A percentile compares a stretch with the other conserved stretches of the same genome.
These are phyloP conservation scores for Eunapius fragilis DNA, from an alignment of 37 sponge, comb jelly and placozoan genomes.

Conservation along the genomic window DNA sequence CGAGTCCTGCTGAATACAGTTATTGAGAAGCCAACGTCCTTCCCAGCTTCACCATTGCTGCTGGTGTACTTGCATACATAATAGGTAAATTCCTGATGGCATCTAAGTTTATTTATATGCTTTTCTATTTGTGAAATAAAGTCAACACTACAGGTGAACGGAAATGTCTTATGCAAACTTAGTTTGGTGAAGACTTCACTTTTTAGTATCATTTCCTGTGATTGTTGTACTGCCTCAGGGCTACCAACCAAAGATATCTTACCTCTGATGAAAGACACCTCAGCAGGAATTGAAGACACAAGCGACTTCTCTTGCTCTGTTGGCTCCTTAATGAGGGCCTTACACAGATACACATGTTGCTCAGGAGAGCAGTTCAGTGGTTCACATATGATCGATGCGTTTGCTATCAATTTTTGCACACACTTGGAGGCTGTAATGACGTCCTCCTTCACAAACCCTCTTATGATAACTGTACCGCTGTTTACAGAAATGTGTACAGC, in stretches of 20 bases:
- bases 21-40: slow-evolving; percentile 2
- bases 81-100: neutral
- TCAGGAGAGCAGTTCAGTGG: slow-evolving; percentile 23
- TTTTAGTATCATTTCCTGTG: neutral
- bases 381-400: neutral
- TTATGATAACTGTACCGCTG: neutral
- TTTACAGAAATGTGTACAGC: neutral
- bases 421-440: neutral
- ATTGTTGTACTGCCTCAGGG: slow-evolving; percentile 4
- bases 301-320: neutral
- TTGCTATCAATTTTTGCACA: neutral
- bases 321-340: neutral
- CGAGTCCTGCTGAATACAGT: slow-evolving; percentile 18
- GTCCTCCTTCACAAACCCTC: slow-evolving; percentile 9
- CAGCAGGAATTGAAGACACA: neutral
- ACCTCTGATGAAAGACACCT: neutral
- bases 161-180: neutral
- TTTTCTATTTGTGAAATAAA: slow-evolving; percentile 48
- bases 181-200: neutral
- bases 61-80: neutral
- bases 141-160: slow-evolving; percentile 1
- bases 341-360: slow-evolving; percentile 1
- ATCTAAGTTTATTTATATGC: neutral
- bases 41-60: neutral
- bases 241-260: slow-evolving; percentile 9